phyloP scores from a whole-genome alignment of 2,113 vertebrate species.

The Colistium nudipinnis region DNA sequence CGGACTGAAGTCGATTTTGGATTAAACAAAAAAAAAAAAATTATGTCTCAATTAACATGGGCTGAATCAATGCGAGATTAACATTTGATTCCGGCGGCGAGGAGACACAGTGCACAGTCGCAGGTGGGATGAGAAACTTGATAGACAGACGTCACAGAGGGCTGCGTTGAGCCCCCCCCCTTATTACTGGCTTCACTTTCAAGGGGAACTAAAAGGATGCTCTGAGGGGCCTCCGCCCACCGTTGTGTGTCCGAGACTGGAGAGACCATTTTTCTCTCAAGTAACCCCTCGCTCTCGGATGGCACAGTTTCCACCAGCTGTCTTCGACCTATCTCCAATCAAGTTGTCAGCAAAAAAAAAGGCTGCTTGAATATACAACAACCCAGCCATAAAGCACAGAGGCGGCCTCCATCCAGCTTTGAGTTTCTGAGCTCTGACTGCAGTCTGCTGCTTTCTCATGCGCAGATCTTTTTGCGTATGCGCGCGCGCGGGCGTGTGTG shows the following conservation, averaged over 20 bases:
- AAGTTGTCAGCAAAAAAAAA: conserved; percentile 40
- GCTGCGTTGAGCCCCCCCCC: conserved; percentile 16
- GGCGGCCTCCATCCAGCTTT: conserved; percentile 22
- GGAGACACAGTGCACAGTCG: neutral
- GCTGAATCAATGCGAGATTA: too few relatives aligned
- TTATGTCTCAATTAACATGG: too few relatives aligned
- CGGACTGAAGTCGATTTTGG: conserved; percentile 17
- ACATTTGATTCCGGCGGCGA: too few relatives aligned
- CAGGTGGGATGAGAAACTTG: conserved; percentile 25
- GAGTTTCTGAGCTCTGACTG: conserved; percentile 38
- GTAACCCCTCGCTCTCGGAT: conserved; percentile 33
- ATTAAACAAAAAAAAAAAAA: conserved; percentile 16
- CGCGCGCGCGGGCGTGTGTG: neutral
- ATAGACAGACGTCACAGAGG: conserved; percentile 24
- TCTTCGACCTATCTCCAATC: conserved; percentile 26
- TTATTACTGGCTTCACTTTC: conserved; percentile 50
- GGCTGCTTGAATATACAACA: conserved; percentile 30
- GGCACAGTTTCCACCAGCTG: conserved; percentile 30
- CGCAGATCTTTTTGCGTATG: neutral
- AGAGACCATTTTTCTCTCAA: conserved; percentile 42
- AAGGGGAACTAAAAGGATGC: conserved; percentile 32
- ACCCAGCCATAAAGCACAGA: conserved; percentile 27
- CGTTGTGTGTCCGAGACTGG: conserved; percentile 32
- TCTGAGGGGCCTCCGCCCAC: conserved; percentile 21
- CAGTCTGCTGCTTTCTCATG: conserved; percentile 28